These are phyloP conservation scores for Teleogryllus occipitalis DNA, from an alignment of 1,140 invertebrate genomes.

Conservation along the genomic window DNA sequence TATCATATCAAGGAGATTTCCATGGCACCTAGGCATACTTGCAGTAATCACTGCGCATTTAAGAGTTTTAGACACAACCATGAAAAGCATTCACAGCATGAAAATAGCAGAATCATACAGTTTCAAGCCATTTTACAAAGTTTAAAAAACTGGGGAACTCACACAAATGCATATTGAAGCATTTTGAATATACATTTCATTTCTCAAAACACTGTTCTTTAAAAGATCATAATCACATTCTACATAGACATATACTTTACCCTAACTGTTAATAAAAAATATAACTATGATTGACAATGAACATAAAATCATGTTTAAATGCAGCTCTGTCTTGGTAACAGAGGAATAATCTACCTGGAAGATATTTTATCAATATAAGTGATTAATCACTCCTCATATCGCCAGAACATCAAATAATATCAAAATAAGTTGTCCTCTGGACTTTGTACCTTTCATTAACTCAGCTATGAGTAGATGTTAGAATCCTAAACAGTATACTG, in stretches of 20 bases:
- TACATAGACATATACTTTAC: background rate
- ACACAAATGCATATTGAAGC: background rate
- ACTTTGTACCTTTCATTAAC: slow-evolving; percentile 2
- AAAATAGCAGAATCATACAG: slow-evolving; percentile 5
- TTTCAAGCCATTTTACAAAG: background rate
- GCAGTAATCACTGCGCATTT: background rate
- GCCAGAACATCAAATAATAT: slow-evolving; percentile 5
- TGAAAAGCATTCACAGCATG: slow-evolving; percentile 4
- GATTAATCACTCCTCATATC: background rate
- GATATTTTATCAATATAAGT: background rate
- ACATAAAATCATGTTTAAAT: background rate
- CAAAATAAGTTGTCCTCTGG: background rate
- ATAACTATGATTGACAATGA: slow-evolving; percentile 1
- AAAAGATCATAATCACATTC: slow-evolving; percentile 5
- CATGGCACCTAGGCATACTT: slow-evolving; percentile 3
- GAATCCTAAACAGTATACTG: slow-evolving; percentile 4
- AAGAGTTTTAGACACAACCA: background rate
- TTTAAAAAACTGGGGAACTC: background rate
- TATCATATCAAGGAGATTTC: background rate
- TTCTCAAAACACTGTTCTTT: background rate
- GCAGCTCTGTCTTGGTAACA: background rate
- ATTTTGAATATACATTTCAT: slow-evolving; percentile 2
- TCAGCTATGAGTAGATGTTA: slow-evolving; percentile 1
- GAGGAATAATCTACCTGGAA: background rate
- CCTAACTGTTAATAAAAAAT: slow-evolving; percentile 6